Evolutionary conservation across 1,140 invertebrate species (phyloP).

Genomic region (Orussus abietinus): DNA sequence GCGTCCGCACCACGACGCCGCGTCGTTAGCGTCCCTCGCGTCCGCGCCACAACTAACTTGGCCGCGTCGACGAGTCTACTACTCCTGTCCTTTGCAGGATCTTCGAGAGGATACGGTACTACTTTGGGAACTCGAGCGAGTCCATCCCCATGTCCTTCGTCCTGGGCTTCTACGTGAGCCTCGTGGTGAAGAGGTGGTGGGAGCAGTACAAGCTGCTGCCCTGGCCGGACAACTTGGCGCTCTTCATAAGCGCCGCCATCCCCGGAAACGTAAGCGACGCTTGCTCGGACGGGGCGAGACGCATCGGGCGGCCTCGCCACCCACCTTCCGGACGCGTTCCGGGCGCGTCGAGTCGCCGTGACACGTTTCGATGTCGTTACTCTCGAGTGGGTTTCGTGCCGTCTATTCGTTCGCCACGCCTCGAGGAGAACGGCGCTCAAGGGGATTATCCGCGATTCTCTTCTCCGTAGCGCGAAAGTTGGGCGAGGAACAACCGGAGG

Average conservation of each 20-base stretch:
- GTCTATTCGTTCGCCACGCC: no score
- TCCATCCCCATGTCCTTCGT: constrained; percentile 91
- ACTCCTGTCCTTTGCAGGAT: constrained; percentile 58
- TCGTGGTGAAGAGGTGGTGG: constrained; percentile 91
- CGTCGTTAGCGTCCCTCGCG: no score
- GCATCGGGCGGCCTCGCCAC: neutral
- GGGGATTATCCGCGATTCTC: no score
- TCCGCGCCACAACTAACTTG: no score
- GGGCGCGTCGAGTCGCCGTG: constrained; percentile 47
- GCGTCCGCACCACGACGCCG: no score
- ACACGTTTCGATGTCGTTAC: constrained; percentile 44
- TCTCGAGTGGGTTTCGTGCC: no score
- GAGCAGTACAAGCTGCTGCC: constrained; percentile 85
- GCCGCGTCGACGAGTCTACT: constrained; percentile 3
- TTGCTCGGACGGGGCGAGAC: no score
- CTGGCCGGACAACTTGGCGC: constrained; percentile 85
- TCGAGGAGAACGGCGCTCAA: no score
- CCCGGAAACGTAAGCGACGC: constrained; percentile 87
- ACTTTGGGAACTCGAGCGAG: constrained; percentile 77
- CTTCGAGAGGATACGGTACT: constrained; percentile 75
- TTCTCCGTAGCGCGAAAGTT: no score
- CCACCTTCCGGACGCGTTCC: no score
- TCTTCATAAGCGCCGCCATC: constrained; percentile 86
- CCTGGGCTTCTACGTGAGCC: constrained; percentile 87
- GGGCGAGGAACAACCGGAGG: no score